phyloP scores from a whole-genome alignment of 2,797 vertebrate genomes.

The Sternarchorhynchus goeldii region DNA sequence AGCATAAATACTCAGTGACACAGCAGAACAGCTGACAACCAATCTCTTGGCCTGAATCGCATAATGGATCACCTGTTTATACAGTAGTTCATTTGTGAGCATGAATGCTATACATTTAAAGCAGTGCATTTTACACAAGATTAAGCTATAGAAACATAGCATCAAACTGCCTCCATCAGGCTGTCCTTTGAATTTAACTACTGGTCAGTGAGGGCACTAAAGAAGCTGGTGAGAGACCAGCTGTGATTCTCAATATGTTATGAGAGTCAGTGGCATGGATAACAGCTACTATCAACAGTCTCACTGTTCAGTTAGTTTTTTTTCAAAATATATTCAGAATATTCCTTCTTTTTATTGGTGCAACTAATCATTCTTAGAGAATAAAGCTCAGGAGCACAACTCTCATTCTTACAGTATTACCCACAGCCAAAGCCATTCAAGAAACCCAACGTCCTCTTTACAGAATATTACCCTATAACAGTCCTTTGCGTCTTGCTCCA shows the following conservation, averaged over 20 bases:
- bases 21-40: slow-evolving; percentile 6
- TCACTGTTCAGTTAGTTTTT: too few relatives aligned
- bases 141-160: background rate
- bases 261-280: background rate
- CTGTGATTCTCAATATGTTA: too few relatives aligned
- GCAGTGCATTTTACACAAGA: background rate
- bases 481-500: slow-evolving; percentile 1
- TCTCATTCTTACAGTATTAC: background rate
- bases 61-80: background rate
- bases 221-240: too few relatives aligned
- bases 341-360: background rate
- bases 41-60: background rate
- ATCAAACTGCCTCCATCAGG: background rate
- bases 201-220: too few relatives aligned
- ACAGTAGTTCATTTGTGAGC: too few relatives aligned
- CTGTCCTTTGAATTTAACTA: background rate
- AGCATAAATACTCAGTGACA: background rate
- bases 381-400: background rate
- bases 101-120: background rate
- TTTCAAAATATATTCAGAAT: too few relatives aligned
- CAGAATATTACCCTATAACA: background rate
- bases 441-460: background rate
- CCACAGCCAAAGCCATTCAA: background rate
- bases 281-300: background rate
- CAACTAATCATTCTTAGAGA: slow-evolving; percentile 2